A percentile compares a stretch with the other conserved stretches of the same genome.
Conservation (phyloP, 2,113 vertebrate species). For the Sigmodon hispidus region DNA sequence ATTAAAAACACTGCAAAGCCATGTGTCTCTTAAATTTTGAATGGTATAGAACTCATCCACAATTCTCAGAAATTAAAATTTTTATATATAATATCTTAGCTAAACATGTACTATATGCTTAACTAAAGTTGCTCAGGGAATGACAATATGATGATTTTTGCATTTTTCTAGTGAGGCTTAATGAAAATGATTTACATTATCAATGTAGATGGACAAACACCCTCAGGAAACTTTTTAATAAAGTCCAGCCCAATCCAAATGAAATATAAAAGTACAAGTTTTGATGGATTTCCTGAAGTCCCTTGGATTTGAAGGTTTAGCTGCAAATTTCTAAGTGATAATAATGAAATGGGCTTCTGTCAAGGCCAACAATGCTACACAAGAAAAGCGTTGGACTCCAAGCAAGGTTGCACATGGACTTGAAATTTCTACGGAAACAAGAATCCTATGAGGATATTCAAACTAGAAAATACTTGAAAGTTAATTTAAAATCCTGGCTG, state of each 20-base stretch:
- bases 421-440: not conserved
- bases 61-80: slow-evolving; percentile 19
- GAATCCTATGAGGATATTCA: not conserved
- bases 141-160: not conserved
- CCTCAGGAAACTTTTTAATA: not conserved
- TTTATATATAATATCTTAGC: not conserved
- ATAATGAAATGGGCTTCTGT: not conserved
- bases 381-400: not conserved
- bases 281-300: not conserved
- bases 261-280: not conserved
- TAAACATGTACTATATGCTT: not conserved
- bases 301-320: not conserved
- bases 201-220: not conserved
- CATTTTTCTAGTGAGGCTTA: not conserved
- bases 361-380: not conserved
- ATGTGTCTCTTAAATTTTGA: not conserved
- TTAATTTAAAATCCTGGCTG: not conserved
- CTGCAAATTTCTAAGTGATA: not conserved
- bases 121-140: not conserved
- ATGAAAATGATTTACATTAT: not conserved
- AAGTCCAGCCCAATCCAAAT: slow-evolving; percentile 11
- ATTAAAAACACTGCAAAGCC: no score
- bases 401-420: not conserved
- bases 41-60: not conserved
- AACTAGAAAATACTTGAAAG: not conserved